These are phyloP conservation scores for Alcedo quadribrachys DNA, from an alignment of 2,797 vertebrate genomes.

Conservation along the genomic window DNA sequence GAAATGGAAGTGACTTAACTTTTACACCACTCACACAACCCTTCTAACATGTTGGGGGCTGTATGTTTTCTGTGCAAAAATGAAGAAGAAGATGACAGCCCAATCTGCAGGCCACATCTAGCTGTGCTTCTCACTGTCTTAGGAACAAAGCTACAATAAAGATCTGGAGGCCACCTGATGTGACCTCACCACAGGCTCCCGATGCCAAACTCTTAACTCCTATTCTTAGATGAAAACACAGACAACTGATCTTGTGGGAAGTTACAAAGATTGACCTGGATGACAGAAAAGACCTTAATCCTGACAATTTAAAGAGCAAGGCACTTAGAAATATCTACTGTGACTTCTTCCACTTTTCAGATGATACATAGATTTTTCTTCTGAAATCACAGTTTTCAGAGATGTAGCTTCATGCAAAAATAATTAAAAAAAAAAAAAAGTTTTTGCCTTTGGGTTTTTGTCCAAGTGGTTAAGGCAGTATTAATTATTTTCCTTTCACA, in stretches of 20 bases:
- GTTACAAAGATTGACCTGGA: not conserved
- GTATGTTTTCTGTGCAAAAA: not conserved
- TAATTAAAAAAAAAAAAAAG: not conserved
- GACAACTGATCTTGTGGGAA: not conserved
- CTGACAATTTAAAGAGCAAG: not conserved
- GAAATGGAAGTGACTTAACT: not conserved
- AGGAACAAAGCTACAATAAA: not conserved
- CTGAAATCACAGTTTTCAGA: not conserved
- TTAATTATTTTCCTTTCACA: not conserved
- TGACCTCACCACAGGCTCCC: not conserved
- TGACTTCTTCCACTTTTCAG: not conserved
- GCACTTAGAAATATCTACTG: not conserved
- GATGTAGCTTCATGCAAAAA: not conserved
- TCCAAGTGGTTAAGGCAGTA: not conserved
- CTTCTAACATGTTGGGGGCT: not conserved
- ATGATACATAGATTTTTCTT: not conserved
- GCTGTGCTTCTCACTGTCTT: not conserved
- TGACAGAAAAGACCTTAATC: not conserved
- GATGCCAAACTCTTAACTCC: not conserved
- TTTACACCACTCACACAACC: not conserved
- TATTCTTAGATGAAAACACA: not conserved
- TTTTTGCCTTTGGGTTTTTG: not conserved
- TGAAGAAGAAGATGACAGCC: not conserved
- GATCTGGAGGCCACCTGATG: not conserved
- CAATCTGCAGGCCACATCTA: not conserved